Base-by-base conservation (phyloP, 2,888 invertebrate genomes). In the Therioaphis trifolii region DNA sequence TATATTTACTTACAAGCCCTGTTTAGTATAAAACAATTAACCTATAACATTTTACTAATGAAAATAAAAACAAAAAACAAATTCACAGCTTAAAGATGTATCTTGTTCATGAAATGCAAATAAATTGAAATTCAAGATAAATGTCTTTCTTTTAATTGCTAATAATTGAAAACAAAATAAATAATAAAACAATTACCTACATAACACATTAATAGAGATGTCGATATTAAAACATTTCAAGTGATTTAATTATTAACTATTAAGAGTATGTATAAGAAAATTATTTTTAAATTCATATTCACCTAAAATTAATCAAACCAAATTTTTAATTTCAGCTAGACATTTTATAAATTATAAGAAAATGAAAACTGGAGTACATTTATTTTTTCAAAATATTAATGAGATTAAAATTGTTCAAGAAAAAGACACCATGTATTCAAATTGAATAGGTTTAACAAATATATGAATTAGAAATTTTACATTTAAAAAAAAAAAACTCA, bases 191-290 rank as follows among this genome's bases (percentile, higher is more conserved):
- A 24, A 58, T 24, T 35, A 76, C 63, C 46, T 49, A 76, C 46
- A 77, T 76, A 61, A 24, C 75, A 46, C 0, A 27, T 63, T 66
- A 18, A 40, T 52, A 68, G 35, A 66, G 21, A 78, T 40, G 46
- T 52, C 15, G 66, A 52, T 78, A 66, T 52, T 29, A 52, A 78
- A 24, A 35, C 35, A 78, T 52, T 78, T 68, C 77, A 78, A 52
- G 66, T 66, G 18, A 78, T 78, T 35, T 49, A 29, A 49, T 18
- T 18, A 63, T 7, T 43, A 24, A 46, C 43, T 46, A 46, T n/a
- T 43, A 43, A n/a, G 14, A 69, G n/a, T 69, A 68, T 12, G 29
- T 27, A 9, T 4, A 68, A 21, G 5, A 68, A 68, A 43, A 43
- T 68, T 24, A 58, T 12, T 24, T 5, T 2, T n/a, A 3, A 58